These are phyloP conservation scores for Tethya wilhelma DNA, from an alignment of 37 sponge, comb jelly and placozoan genomes.

Conservation along the genomic window DNA sequence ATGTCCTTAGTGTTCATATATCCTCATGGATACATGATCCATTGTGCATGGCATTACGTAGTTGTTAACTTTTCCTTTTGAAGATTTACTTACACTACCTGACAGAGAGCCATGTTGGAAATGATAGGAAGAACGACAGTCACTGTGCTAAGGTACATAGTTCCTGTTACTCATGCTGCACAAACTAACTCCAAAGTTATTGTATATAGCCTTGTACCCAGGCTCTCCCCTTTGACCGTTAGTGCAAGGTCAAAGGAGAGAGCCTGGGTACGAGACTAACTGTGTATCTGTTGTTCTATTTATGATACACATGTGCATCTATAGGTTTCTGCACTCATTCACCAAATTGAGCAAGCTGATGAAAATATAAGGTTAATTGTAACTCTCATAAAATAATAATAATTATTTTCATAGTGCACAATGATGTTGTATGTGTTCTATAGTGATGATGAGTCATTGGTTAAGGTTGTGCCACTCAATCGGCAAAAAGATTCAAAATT, in stretches of 20 bases:
- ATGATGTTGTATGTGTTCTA: too few relatives aligned
- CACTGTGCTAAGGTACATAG: slow-evolving; percentile 1
- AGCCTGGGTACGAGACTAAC: too few relatives aligned
- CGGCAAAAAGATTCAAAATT: background rate
- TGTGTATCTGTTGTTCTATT: background rate
- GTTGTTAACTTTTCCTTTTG: background rate
- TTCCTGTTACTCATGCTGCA: background rate
- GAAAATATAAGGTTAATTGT: slow-evolving; percentile 31
- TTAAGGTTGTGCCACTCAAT: slow-evolving; percentile 25
- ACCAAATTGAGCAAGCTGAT: slow-evolving; percentile 34
- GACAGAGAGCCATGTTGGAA: slow-evolving; percentile 20
- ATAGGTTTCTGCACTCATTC: slow-evolving; percentile 30
- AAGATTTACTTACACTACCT: slow-evolving; percentile 8
- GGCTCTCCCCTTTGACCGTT: too few relatives aligned
- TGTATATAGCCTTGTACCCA: too few relatives aligned
- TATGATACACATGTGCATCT: too few relatives aligned
- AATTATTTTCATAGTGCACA: background rate
- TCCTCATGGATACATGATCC: background rate
- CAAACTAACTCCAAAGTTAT: too few relatives aligned
- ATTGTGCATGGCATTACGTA: background rate
- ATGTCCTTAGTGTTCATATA: background rate
- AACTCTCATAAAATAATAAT: background rate
- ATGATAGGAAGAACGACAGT: background rate
- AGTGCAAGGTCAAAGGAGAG: too few relatives aligned
- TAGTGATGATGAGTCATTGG: slow-evolving; percentile 23